Percentiles rank a stretch among this genome's conserved stretches.
Conservation (phyloP, 2,888 invertebrate genomes). For the Orthosia incerta region DNA sequence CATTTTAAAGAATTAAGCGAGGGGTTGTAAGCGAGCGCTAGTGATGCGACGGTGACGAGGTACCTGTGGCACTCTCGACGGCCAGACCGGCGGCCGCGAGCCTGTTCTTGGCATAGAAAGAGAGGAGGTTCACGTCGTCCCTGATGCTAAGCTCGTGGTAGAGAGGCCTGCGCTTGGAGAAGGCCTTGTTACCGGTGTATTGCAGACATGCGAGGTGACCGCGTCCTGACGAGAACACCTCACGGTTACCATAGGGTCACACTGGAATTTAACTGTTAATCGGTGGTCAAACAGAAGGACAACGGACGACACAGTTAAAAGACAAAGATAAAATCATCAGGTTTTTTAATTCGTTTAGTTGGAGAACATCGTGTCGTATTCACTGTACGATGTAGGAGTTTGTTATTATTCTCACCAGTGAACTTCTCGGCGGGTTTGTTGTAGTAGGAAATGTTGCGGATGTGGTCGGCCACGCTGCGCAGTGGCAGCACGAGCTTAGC, state of each 20-base stretch:
- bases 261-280: constrained; percentile 85
- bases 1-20: constrained; percentile 85
- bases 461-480: constrained; percentile 91
- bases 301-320: constrained; percentile 60
- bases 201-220: constrained; percentile 96
- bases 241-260: constrained; percentile 85
- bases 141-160: constrained; percentile 94
- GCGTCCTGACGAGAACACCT: constrained; percentile 92
- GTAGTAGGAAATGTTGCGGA: constrained; percentile 92
- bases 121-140: constrained; percentile 96
- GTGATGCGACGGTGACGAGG: constrained; percentile 80
- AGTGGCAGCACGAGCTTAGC: constrained; percentile 93
- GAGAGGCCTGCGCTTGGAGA: constrained; percentile 94
- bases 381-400: constrained; percentile 61
- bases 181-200: constrained; percentile 95
- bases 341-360: constrained; percentile 65
- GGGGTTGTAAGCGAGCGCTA: constrained; percentile 85
- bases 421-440: constrained; percentile 93
- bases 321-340: constrained; percentile 56
- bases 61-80: constrained; percentile 89
- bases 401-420: constrained; percentile 90
- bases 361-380: constrained; percentile 64
- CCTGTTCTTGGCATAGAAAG: constrained; percentile 96
- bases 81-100: constrained; percentile 92
- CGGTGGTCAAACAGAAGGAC: constrained; percentile 71